Conservation (phyloP, 2,113 vertebrate genomes). For the Orientallactaga bullata region DNA sequence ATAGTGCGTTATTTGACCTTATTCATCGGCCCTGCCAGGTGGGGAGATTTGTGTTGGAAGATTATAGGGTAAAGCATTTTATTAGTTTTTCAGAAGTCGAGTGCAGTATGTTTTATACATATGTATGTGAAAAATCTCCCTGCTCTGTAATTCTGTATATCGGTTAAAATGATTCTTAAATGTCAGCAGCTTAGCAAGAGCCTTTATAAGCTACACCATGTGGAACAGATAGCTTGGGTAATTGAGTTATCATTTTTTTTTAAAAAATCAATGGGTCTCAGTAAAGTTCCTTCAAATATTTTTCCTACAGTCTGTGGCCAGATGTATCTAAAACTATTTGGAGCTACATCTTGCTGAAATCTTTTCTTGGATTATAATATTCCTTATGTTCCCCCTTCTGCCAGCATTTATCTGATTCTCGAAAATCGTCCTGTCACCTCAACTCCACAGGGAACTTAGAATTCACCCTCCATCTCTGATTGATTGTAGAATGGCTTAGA, state of each 20-base stretch:
- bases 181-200: conserved; percentile 44
- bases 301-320: neutral
- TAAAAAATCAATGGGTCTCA: neutral
- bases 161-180: conserved; percentile 37
- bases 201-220: neutral
- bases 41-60: conserved; percentile 26
- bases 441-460: conserved; percentile 65
- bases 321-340: conserved; percentile 27
- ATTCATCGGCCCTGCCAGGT: neutral
- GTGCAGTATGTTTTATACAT: neutral
- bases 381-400: conserved; percentile 37
- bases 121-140: neutral
- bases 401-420: conserved; percentile 72
- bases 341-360: conserved; percentile 15
- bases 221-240: neutral
- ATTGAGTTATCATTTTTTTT: conserved; percentile 20
- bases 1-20: neutral
- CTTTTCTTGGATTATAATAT: neutral
- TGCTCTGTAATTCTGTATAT: neutral
- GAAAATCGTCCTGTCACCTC: conserved; percentile 66
- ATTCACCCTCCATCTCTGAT: conserved; percentile 63
- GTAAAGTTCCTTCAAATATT: conserved; percentile 35
- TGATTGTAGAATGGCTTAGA: conserved; percentile 74
- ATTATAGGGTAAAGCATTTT: neutral
- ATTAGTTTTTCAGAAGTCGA: conserved; percentile 41